Percentiles rank a stretch among this genome's conserved stretches.
Conservation (phyloP, 2,888 invertebrate genomes). For the Lasioglossum figueresi region DNA sequence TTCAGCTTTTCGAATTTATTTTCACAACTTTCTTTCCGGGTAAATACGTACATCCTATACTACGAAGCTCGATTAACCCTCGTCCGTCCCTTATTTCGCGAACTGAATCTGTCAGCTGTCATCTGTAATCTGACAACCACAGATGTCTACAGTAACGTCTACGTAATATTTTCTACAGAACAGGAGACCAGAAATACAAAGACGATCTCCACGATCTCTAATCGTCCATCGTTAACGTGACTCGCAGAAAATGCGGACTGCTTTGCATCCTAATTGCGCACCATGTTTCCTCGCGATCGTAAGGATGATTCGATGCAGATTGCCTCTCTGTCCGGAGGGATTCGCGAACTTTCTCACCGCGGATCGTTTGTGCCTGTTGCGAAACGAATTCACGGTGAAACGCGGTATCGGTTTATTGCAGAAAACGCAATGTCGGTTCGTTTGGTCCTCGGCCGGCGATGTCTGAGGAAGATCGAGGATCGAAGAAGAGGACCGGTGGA, state of each 20-base stretch:
- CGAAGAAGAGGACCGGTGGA: background rate
- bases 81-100: too few relatives aligned
- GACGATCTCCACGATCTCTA: slow-evolving; percentile 31
- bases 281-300: slow-evolving; percentile 23
- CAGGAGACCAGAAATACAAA: background rate
- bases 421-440: background rate
- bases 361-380: background rate
- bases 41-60: too few relatives aligned
- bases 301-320: slow-evolving; percentile 47
- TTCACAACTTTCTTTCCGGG: too few relatives aligned
- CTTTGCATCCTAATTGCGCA: slow-evolving; percentile 43
- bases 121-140: too few relatives aligned
- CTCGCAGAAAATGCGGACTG: slow-evolving; percentile 32
- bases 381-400: background rate
- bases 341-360: slow-evolving; percentile 12
- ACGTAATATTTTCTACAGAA: background rate
- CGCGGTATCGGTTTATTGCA: background rate
- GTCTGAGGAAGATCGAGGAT: slow-evolving; percentile 8
- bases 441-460: background rate
- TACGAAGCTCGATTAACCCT: too few relatives aligned
- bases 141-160: too few relatives aligned
- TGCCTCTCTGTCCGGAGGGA: slow-evolving; percentile 13
- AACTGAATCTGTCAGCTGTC: too few relatives aligned
- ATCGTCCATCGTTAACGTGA: slow-evolving; percentile 28
- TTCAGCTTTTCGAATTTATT: too few relatives aligned